phyloP scores from a whole-genome alignment of 2,888 invertebrate species.

The Nomada goodeniana region DNA sequence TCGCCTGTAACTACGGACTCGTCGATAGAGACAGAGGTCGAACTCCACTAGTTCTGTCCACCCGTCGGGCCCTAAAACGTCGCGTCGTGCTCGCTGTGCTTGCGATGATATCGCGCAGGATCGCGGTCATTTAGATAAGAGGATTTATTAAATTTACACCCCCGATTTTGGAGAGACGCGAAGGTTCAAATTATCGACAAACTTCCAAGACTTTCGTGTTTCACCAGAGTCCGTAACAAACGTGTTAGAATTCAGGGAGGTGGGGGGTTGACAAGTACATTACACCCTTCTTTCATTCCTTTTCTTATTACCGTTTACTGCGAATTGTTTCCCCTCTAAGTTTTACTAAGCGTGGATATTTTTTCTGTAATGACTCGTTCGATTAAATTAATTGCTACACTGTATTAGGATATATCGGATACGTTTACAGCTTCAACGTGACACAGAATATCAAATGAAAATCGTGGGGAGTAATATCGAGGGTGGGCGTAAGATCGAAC shows the following conservation, averaged over 20 bases:
- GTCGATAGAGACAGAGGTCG: conserved; percentile 71
- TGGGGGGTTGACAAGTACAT: background rate
- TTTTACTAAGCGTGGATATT: too few relatives aligned
- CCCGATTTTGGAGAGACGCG: background rate
- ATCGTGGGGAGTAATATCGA: background rate
- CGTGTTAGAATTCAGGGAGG: background rate
- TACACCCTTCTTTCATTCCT: background rate
- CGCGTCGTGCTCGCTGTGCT: conserved; percentile 10
- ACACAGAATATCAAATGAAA: background rate
- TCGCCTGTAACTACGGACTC: conserved; percentile 57
- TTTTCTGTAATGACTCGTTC: too few relatives aligned
- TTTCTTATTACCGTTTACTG: background rate
- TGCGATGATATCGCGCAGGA: conserved; percentile 29
- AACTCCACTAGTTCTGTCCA: background rate
- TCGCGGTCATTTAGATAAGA: conserved; percentile 79
- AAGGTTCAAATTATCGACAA: conserved; percentile 42
- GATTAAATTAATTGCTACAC: too few relatives aligned
- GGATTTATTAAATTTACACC: conserved; percentile 80
- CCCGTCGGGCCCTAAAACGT: conserved; percentile 34
- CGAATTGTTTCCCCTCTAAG: background rate
- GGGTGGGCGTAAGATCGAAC: background rate
- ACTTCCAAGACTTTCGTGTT: background rate
- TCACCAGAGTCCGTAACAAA: conserved; percentile 16
- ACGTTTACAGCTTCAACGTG: too few relatives aligned
- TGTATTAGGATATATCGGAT: too few relatives aligned